Evolutionary conservation across 2,888 invertebrate species (phyloP).

Genomic region (Eugnorisma glareosa): DNA sequence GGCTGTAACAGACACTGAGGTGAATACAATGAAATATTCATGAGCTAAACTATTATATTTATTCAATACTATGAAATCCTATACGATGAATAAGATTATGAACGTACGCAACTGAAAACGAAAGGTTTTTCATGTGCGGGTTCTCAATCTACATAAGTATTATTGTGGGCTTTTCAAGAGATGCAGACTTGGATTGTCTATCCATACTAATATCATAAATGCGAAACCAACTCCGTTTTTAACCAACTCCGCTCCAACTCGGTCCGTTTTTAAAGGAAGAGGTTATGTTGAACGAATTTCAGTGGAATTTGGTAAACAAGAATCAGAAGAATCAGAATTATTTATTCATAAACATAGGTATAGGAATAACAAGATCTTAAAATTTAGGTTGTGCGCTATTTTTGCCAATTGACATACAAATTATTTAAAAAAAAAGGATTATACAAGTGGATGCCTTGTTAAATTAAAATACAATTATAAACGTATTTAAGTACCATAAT

Average conservation of each 20-base stretch:
- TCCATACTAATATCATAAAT: not conserved
- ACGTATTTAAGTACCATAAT: too few relatives aligned
- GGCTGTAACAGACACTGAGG: slow-evolving; percentile 19
- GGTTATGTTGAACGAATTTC: not conserved
- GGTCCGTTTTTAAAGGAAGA: too few relatives aligned
- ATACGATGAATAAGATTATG: slow-evolving; percentile 26
- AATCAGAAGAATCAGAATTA: too few relatives aligned
- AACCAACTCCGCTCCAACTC: too few relatives aligned
- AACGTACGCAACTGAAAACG: not conserved
- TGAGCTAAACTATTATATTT: slow-evolving; percentile 51
- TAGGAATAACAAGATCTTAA: too few relatives aligned
- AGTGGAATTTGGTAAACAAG: not conserved
- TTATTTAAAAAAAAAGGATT: too few relatives aligned
- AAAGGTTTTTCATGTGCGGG: not conserved
- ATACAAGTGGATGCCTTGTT: too few relatives aligned
- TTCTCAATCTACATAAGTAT: not conserved
- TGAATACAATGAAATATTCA: slow-evolving; percentile 54
- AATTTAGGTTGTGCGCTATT: too few relatives aligned
- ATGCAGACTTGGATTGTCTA: not conserved
- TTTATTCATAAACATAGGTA: too few relatives aligned
- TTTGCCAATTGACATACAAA: too few relatives aligned
- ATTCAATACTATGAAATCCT: slow-evolving; percentile 44
- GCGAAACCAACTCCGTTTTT: not conserved
- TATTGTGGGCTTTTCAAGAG: not conserved
- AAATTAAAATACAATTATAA: too few relatives aligned